phyloP scores from a whole-genome alignment of 2,888 invertebrate genomes.

The Drosophila mimica region DNA sequence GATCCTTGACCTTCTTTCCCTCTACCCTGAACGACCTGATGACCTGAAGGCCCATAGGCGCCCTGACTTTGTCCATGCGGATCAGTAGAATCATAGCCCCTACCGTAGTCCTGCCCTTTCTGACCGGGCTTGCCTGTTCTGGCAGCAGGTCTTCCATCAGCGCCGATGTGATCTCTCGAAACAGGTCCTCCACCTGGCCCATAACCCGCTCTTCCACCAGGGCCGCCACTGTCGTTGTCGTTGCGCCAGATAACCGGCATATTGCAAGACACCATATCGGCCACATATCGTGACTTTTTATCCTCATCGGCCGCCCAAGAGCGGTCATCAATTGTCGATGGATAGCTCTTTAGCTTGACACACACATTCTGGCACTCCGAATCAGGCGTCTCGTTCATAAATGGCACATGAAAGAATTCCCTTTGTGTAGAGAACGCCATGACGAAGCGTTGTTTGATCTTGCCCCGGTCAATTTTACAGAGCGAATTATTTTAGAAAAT shows the following conservation, averaged over 20 bases:
- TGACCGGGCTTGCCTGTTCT: conserved; percentile 3
- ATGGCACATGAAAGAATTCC: conserved; percentile 81
- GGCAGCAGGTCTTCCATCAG: conserved; percentile 1
- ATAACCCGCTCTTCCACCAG: conserved; percentile 17
- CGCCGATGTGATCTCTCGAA: not conserved
- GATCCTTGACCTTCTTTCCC: not conserved
- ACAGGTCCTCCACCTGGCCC: conserved; percentile 9
- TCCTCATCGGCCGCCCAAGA: conserved; percentile 81
- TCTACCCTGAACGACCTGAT: not conserved
- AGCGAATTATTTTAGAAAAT: conserved; percentile 37
- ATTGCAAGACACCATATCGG: conserved; percentile 81
- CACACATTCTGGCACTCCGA: conserved; percentile 70
- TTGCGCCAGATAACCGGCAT: conserved; percentile 40
- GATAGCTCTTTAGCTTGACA: conserved; percentile 80
- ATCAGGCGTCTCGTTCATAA: conserved; percentile 70
- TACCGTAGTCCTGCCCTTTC: conserved; percentile 6
- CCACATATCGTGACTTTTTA: conserved; percentile 79
- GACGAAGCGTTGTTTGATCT: conserved; percentile 3
- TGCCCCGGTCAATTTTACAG: conserved; percentile 22
- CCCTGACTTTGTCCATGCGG: not conserved
- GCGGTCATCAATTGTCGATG: conserved; percentile 78
- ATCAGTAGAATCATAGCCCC: not conserved
- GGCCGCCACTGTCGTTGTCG: conserved; percentile 8
- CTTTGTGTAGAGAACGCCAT: conserved; percentile 85
- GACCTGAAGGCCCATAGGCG: not conserved